Evolutionary conservation across 2,113 vertebrate genomes (phyloP).

Genomic region (Leuciscus idus): DNA sequence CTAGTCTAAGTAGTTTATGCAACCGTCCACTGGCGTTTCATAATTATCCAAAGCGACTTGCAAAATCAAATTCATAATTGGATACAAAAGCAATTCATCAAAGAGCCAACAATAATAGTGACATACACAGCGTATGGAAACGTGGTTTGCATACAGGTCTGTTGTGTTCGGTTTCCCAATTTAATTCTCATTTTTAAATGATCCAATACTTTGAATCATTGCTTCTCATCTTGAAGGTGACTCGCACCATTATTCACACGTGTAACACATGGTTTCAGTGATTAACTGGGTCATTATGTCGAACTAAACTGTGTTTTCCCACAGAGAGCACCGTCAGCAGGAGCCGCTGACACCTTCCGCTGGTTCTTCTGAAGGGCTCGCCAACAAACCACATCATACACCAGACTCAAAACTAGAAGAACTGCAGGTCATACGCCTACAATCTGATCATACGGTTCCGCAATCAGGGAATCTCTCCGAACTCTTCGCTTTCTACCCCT

Average conservation of each 20-base stretch:
- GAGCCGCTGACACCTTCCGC: conserved; percentile 83
- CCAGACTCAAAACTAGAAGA: not conserved
- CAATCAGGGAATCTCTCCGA: conserved; percentile 12
- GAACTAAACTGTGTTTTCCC: conserved; percentile 75
- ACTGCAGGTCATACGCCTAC: conserved; percentile 19
- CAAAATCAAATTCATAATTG: too few species aligned
- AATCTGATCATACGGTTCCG: not conserved
- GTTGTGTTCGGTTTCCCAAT: not conserved
- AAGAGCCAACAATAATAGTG: not conserved
- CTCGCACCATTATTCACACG: not conserved
- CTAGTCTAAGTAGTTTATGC: too few species aligned
- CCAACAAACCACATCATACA: not conserved
- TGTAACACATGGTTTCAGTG: not conserved
- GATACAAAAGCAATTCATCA: not conserved
- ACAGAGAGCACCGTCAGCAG: conserved; percentile 82
- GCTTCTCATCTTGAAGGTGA: not conserved
- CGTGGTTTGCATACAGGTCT: not conserved
- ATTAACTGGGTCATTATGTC: conserved; percentile 70
- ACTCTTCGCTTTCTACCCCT: conserved; percentile 12
- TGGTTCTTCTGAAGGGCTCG: conserved; percentile 53
- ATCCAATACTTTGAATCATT: not conserved
- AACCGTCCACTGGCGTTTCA: too few species aligned
- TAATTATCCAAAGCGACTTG: not conserved
- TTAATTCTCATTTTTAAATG: not conserved
- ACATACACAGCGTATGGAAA: not conserved